phyloP scores from a whole-genome alignment of 2,797 vertebrate genomes.

The Sebastes taczanowskii region DNA sequence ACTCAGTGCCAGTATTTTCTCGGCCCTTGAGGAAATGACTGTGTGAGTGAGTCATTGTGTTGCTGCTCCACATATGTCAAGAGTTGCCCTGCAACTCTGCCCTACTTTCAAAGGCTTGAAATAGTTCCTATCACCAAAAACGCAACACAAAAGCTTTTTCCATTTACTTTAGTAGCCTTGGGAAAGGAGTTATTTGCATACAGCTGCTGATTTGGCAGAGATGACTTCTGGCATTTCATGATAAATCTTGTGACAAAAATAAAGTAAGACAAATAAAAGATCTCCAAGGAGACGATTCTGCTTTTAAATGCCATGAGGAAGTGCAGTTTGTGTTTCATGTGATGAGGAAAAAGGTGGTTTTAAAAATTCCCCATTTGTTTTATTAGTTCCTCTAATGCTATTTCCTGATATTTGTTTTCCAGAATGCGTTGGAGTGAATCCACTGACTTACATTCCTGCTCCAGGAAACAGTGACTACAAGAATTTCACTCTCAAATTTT shows the following conservation, averaged over 20 bases:
- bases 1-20: neutral
- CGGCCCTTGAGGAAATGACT: neutral
- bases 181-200: conserved; percentile 36
- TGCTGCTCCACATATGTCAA: conserved; percentile 30
- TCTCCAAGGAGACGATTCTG: neutral
- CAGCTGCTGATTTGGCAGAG: conserved; percentile 39
- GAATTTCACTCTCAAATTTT: conserved; percentile 91
- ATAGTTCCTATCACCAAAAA: conserved; percentile 24
- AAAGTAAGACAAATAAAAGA: neutral
- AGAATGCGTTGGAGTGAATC: conserved; percentile 89
- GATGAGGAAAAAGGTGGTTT: conserved; percentile 30
- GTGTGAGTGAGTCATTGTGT: conserved; percentile 42
- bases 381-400: conserved; percentile 24
- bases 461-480: conserved; percentile 73
- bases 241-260: neutral
- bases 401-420: conserved; percentile 32
- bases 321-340: conserved; percentile 14
- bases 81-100: conserved; percentile 23
- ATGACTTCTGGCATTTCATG: neutral
- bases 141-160: neutral
- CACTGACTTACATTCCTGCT: conserved; percentile 49
- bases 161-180: neutral
- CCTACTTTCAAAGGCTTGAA: conserved; percentile 38
- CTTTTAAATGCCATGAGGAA: conserved; percentile 21
- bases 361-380: conserved; percentile 26